Percentiles rank a stretch among this genome's conserved stretches.
Conservation (phyloP, 2,888 invertebrate species). For the Dryococelus australis region DNA sequence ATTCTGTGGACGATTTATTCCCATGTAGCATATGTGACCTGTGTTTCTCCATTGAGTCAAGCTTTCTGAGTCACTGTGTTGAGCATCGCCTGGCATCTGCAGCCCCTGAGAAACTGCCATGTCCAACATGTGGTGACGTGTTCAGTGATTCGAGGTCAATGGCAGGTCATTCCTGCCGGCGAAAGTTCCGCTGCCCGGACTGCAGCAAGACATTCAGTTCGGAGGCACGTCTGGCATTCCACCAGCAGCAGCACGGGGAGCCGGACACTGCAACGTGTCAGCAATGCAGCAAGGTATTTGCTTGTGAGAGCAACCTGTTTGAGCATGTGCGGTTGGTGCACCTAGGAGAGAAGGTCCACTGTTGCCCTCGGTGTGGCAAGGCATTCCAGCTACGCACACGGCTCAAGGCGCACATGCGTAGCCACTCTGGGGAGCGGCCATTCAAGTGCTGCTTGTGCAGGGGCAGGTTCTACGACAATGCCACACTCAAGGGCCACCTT, state of each 20-base stretch:
- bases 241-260: slow-evolving; percentile 42
- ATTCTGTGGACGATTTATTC: slow-evolving; percentile 36
- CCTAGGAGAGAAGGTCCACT: slow-evolving; percentile 41
- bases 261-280: slow-evolving; percentile 41
- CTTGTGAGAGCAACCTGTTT: slow-evolving; percentile 40
- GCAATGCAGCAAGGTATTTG: slow-evolving; percentile 45
- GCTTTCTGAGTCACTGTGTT: slow-evolving; percentile 39
- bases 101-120: slow-evolving; percentile 31
- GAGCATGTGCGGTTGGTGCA: slow-evolving; percentile 44
- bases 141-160: slow-evolving; percentile 35
- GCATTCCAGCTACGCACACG: slow-evolving; percentile 42
- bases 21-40: slow-evolving; percentile 43
- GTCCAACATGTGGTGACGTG: slow-evolving; percentile 36
- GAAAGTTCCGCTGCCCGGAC: slow-evolving; percentile 39
- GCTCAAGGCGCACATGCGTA: slow-evolving; percentile 43
- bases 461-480: slow-evolving; percentile 46
- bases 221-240: slow-evolving; percentile 45
- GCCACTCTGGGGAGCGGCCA: slow-evolving; percentile 46
- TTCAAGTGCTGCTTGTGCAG: slow-evolving; percentile 46
- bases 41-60: slow-evolving; percentile 36
- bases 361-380: slow-evolving; percentile 41
- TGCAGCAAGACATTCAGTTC: slow-evolving; percentile 46
- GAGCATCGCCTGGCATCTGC: slow-evolving; percentile 33
- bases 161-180: slow-evolving; percentile 36
- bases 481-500: slow-evolving; percentile 43